Evolutionary conservation across 2,888 invertebrate genomes (phyloP).

Genomic region (Oeneis ivallda): DNA sequence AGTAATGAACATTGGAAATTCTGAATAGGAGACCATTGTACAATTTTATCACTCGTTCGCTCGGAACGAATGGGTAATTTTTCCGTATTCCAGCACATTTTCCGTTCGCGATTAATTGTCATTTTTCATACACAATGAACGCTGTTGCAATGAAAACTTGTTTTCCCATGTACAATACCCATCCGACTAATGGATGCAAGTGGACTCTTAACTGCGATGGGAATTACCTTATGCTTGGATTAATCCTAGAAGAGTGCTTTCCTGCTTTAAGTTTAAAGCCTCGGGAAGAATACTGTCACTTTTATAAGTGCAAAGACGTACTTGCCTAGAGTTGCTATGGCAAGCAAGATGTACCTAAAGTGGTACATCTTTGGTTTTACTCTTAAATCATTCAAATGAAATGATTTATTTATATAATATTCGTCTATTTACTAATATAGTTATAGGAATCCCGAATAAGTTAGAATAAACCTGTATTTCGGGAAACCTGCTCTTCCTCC

Average conservation of each 20-base stretch:
- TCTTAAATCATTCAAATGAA: too few relatives aligned
- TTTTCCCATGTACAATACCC: conserved; percentile 27
- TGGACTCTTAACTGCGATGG: conserved; percentile 1
- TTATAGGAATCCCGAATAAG: too few relatives aligned
- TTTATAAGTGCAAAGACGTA: too few relatives aligned
- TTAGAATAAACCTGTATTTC: too few relatives aligned
- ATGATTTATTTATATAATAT: too few relatives aligned
- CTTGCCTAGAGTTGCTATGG: too few relatives aligned
- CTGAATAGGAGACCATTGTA: conserved; percentile 35
- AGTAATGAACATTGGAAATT: conserved; percentile 29
- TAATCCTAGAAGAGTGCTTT: conserved; percentile 9
- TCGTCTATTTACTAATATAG: too few relatives aligned
- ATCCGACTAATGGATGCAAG: conserved; percentile 27
- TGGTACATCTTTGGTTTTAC: too few relatives aligned
- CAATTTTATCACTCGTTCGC: conserved; percentile 34
- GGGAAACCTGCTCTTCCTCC: too few relatives aligned
- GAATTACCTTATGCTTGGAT: neutral
- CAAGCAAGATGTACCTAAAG: too few relatives aligned
- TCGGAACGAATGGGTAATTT: conserved; percentile 36
- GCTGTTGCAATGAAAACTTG: conserved; percentile 36
- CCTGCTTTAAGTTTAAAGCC: too few relatives aligned
- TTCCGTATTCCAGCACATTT: conserved; percentile 32
- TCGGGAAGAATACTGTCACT: too few relatives aligned
- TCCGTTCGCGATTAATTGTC: conserved; percentile 38
- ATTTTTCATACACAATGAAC: conserved; percentile 38